A percentile compares a stretch with the other conserved stretches of the same genome.
These are phyloP conservation scores for Columba livia DNA, from an alignment of 2,113 vertebrate genomes.

Conservation along the genomic window DNA sequence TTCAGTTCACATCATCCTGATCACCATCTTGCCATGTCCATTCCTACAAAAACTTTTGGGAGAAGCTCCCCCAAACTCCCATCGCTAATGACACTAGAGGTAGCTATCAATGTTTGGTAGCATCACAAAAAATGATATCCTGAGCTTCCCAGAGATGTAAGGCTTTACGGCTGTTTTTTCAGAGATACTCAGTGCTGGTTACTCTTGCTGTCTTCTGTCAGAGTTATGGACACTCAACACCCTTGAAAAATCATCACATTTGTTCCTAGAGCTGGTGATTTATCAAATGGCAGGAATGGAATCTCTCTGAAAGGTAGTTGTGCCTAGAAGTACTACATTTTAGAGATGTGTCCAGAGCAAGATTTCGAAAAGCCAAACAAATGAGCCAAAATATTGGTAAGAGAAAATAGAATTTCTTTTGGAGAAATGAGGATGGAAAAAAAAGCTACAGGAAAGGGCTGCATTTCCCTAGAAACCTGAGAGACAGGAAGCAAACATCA, in stretches of 20 bases:
- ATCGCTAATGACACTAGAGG: background rate
- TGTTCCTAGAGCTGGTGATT: background rate
- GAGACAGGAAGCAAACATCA: background rate
- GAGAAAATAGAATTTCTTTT: conserved; percentile 31
- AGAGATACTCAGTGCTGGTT: conserved; percentile 13
- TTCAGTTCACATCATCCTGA: background rate
- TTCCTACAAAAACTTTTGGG: background rate
- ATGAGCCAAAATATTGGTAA: conserved; percentile 20
- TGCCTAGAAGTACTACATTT: background rate
- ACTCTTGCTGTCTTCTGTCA: background rate
- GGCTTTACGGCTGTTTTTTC: background rate
- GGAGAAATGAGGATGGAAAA: background rate
- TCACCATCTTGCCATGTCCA: conserved; percentile 2
- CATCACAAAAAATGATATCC: background rate
- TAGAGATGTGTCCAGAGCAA: background rate
- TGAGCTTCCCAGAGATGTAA: conserved; percentile 3
- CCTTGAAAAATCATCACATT: conserved; percentile 18
- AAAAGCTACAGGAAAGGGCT: conserved; percentile 28
- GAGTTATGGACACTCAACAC: conserved; percentile 2
- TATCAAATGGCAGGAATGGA: conserved; percentile 1
- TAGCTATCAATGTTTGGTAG: background rate
- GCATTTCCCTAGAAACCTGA: background rate
- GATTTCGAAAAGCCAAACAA: background rate
- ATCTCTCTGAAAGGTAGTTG: background rate
- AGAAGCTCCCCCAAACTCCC: background rate